phyloP scores from a whole-genome alignment of 2,797 vertebrate genomes.

The Enoplosus armatus region DNA sequence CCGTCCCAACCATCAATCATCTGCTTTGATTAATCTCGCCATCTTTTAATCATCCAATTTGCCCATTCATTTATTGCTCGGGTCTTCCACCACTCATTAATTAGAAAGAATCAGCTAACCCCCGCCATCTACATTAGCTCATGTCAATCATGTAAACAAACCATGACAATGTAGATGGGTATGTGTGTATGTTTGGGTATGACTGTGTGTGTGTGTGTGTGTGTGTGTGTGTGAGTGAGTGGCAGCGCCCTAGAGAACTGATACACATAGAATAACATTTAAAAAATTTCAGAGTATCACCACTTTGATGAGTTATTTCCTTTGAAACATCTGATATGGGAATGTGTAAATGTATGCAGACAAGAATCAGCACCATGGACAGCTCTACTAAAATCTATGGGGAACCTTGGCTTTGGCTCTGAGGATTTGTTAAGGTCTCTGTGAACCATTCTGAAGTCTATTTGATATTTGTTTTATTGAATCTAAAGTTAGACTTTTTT shows the following conservation, averaged over 20 bases:
- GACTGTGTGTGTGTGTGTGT: neutral
- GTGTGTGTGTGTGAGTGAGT: neutral
- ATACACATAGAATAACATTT: conserved; percentile 38
- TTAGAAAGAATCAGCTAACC: conserved; percentile 72
- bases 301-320: conserved; percentile 60
- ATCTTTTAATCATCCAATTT: conserved; percentile 79
- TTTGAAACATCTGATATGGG: conserved; percentile 43
- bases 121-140: conserved; percentile 59
- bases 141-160: conserved; percentile 75
- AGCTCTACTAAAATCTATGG: conserved; percentile 17
- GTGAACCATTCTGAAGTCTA: conserved; percentile 35
- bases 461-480: conserved; percentile 42
- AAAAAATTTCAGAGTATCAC: conserved; percentile 22
- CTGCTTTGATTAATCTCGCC: conserved; percentile 73
- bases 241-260: neutral
- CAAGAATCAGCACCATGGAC: conserved; percentile 58
- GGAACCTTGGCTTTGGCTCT: conserved; percentile 35
- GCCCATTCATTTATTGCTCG: conserved; percentile 65
- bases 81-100: conserved; percentile 74
- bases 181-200: conserved; percentile 17
- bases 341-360: conserved; percentile 39
- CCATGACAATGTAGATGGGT: conserved; percentile 55
- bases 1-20: conserved; percentile 72
- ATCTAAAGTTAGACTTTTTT: conserved; percentile 25
- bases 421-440: conserved; percentile 46